Conservation (phyloP, 2,888 invertebrate genomes). For the Drosophila anomelani region DNA sequence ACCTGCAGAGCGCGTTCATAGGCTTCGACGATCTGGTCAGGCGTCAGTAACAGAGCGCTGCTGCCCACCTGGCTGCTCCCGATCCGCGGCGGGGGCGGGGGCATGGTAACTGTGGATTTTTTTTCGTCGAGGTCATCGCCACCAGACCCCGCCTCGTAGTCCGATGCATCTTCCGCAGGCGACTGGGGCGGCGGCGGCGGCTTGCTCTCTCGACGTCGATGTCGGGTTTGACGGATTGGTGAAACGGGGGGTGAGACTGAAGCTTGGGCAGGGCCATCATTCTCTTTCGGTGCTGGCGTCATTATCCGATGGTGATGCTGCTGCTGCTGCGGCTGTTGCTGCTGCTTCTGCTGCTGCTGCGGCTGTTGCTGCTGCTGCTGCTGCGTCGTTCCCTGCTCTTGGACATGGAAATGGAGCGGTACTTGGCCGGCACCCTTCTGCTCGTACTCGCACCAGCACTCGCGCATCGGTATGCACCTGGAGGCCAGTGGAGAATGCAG, state of each 20-base stretch:
- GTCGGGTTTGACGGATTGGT: not conserved
- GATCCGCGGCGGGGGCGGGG: constrained; percentile 45
- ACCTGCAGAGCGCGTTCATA: constrained; percentile 53
- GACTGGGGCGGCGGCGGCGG: rapidly evolving
- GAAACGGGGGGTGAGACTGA: rapidly evolving
- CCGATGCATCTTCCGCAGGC: not conserved
- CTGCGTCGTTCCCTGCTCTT: not conserved
- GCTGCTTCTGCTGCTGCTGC: constrained; percentile 2
- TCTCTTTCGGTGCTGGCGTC: not conserved
- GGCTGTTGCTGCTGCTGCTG: constrained; percentile 1
- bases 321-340: not conserved
- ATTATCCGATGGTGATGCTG: not conserved
- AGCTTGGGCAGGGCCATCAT: too few species aligned
- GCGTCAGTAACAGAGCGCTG: constrained; percentile 58
- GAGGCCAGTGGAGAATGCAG: not conserved
- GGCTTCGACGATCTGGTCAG: constrained; percentile 61
- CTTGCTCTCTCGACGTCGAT: not conserved
- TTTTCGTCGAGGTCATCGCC: not conserved
- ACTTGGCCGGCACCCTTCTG: not conserved
- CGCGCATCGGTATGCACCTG: not conserved
- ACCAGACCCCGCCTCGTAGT: not conserved
- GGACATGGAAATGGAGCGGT: not conserved
- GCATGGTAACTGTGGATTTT: not conserved
- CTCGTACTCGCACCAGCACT: not conserved
- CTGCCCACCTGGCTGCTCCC: constrained; percentile 56